Conservation (phyloP, 2,888 invertebrate species). For the Melanophora roralis region DNA sequence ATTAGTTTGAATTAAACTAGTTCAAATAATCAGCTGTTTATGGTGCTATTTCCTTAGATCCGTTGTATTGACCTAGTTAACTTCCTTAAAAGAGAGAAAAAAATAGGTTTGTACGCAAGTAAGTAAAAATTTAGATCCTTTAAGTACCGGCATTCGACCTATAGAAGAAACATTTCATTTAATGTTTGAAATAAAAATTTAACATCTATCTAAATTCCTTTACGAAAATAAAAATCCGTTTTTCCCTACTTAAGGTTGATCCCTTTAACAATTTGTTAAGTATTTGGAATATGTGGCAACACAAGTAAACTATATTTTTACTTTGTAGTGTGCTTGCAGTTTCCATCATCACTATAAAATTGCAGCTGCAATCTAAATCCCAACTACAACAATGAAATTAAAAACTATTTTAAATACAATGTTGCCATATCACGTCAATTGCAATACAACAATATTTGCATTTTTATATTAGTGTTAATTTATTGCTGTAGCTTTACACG, state of each 20-base stretch:
- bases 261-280: neutral
- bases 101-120: too few relatives aligned
- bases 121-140: too few relatives aligned
- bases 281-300: constrained; percentile 32
- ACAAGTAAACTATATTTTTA: constrained; percentile 28
- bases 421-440: constrained; percentile 3
- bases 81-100: too few relatives aligned
- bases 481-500: neutral
- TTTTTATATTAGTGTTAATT: neutral
- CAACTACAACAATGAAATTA: neutral
- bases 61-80: too few relatives aligned
- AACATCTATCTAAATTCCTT: too few relatives aligned
- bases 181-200: too few relatives aligned
- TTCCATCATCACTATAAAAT: neutral
- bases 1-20: too few relatives aligned
- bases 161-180: too few relatives aligned
- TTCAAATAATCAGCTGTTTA: too few relatives aligned
- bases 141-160: too few relatives aligned
- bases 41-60: too few relatives aligned
- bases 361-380: neutral
- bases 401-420: constrained; percentile 29
- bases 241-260: constrained; percentile 17
- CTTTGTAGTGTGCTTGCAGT: neutral
- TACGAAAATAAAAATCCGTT: too few relatives aligned
- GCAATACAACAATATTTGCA: neutral